Evolutionary conservation across 2,888 invertebrate genomes (phyloP), one percentile per base, ranked within the genome.

Genomic region (Drosophila melanosoma): DNA sequence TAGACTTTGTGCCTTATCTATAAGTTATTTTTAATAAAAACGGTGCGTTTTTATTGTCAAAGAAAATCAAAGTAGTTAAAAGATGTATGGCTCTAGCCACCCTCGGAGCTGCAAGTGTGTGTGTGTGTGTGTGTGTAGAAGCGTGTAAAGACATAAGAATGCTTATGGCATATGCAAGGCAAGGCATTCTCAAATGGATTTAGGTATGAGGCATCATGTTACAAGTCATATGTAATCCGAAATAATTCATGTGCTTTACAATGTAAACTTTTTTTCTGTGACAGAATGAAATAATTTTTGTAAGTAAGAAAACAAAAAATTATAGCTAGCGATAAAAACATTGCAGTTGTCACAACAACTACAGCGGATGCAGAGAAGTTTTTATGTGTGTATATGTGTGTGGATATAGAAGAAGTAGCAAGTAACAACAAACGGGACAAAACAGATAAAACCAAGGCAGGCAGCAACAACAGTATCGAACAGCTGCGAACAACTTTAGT

Each of bases 171-270:
- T 76, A 63, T 78, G 79, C 79, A 79, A 78, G 77, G 77, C 77
- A 78, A 78, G 79, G 53, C 78, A 74, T 77, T 78, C 78, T 78
- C 66, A 48, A 75, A 78, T 71, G 78, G 78, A 70, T 77, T 77
- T 45, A 59, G 60, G 66, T 63, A 63, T 48, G 63, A 66, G 70
- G 77, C 61, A 77, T 78, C 78, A 67, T 63, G 52, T 78, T 78
- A 78, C 78, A 61, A 69, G 56, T 76, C 52, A 52, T 61, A 61
- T 64, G 57, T 59, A 69, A 69, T 58, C 45, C 58, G 23, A 69
- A 77, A 65, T 57, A 78, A 69, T 65, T 69, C 51, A 59, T 68
- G 42, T 73, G 65, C 61, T 61, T 72, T 58, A 66, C 63, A 63
- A 52, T 51, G 68, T 70, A 70, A 74, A 59, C 40, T 58, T 79